A percentile compares a stretch with the other conserved stretches of the same genome.
Evolutionary conservation across 2,888 invertebrate genomes (phyloP).

Genomic region (Dione vanillae): DNA sequence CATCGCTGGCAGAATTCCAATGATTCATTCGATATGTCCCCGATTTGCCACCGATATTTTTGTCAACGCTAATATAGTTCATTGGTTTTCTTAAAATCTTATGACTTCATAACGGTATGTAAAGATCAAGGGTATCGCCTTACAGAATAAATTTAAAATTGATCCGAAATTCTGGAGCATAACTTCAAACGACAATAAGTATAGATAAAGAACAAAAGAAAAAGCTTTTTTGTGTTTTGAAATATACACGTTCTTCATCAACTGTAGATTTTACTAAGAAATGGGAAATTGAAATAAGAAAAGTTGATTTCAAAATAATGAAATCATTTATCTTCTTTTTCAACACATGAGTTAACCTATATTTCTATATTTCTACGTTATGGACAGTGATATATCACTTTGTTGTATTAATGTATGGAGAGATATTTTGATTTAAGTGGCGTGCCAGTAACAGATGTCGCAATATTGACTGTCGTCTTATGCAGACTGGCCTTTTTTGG

Average conservation of each 20-base stretch:
- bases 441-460: not conserved
- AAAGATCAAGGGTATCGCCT: constrained; percentile 31
- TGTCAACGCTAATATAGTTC: constrained; percentile 40
- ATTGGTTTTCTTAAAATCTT: constrained; percentile 34
- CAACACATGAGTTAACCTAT: constrained; percentile 12
- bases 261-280: not conserved
- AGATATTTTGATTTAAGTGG: not conserved
- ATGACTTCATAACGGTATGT: constrained; percentile 4
- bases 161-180: not conserved
- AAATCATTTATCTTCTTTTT: constrained; percentile 10
- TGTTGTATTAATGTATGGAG: not conserved
- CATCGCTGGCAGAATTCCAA: constrained; percentile 47
- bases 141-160: constrained; percentile 14
- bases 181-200: not conserved
- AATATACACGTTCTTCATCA: not conserved
- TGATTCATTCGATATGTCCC: constrained; percentile 48
- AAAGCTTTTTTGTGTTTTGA: not conserved
- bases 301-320: not conserved
- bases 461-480: not conserved
- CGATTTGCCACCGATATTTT: constrained; percentile 49
- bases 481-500: not conserved
- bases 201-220: not conserved
- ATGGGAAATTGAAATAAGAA: not conserved
- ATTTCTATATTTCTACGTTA: not conserved
- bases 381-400: constrained; percentile 9